These are phyloP conservation scores for Antechinus flavipes DNA, from an alignment of 2,113 vertebrate species.

Conservation along the genomic window DNA sequence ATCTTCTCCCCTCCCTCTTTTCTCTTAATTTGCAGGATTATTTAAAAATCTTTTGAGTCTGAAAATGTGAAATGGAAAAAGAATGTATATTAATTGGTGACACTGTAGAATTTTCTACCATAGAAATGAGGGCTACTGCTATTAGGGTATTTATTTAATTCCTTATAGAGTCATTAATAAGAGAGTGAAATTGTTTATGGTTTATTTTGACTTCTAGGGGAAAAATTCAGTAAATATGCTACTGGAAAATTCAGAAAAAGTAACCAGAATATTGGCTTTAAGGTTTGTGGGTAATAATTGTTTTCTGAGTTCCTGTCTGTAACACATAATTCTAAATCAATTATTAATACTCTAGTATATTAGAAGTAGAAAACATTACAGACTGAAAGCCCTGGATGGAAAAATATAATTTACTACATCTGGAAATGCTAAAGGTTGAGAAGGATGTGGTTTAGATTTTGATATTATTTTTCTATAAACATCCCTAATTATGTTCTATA, in stretches of 20 bases:
- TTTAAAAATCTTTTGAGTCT: background rate
- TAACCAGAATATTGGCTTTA: background rate
- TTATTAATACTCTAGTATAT: conserved; percentile 14
- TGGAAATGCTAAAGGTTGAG: background rate
- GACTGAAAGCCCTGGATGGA: background rate
- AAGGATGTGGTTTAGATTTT: background rate
- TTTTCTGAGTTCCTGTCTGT: background rate
- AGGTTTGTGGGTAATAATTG: background rate
- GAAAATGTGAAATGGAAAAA: conserved; percentile 55
- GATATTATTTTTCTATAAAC: background rate
- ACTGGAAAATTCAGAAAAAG: conserved; percentile 41
- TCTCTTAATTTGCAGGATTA: no score
- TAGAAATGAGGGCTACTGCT: conserved; percentile 61
- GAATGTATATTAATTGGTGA: conserved; percentile 54
- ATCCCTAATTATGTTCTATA: conserved; percentile 12
- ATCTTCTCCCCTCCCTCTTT: background rate
- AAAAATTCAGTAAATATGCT: background rate
- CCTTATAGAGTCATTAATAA: conserved; percentile 60
- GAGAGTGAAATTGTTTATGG: conserved; percentile 45
- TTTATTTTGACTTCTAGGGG: background rate
- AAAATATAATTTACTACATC: conserved; percentile 1
- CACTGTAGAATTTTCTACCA: conserved; percentile 35
- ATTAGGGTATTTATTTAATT: conserved; percentile 60
- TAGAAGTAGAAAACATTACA: background rate
- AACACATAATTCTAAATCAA: background rate